Percentiles rank a stretch among this genome's conserved stretches.
Evolutionary conservation across 2,888 invertebrate genomes (phyloP).

Genomic region (Scelioninae gen. 1): DNA sequence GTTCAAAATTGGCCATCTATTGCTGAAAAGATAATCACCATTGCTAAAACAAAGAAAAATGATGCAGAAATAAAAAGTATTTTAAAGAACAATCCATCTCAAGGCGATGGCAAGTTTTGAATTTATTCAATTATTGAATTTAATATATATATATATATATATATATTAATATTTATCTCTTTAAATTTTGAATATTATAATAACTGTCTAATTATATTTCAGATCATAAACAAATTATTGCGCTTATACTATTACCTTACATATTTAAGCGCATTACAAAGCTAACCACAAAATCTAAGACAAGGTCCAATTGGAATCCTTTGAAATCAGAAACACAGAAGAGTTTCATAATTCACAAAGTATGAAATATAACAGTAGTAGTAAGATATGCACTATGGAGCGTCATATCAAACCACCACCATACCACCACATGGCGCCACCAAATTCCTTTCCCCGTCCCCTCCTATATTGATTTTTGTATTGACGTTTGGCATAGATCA

Average conservation of each 20-base stretch:
- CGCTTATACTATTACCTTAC: constrained; percentile 24
- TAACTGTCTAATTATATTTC: neutral
- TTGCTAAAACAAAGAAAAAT: constrained; percentile 10
- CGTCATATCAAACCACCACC: too few species aligned
- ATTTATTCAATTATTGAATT: neutral
- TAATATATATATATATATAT: too few species aligned
- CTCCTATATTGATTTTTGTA: too few species aligned
- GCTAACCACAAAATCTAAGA: constrained; percentile 3
- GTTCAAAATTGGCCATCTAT: constrained; percentile 10
- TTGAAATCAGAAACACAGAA: constrained; percentile 14
- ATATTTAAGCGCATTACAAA: constrained; percentile 34
- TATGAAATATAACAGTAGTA: neutral
- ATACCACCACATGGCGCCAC: too few species aligned
- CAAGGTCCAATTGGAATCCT: constrained; percentile 30
- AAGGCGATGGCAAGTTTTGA: constrained; percentile 6
- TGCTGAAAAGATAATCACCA: neutral
- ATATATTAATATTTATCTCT: too few species aligned
- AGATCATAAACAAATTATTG: constrained; percentile 31
- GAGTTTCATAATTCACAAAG: constrained; percentile 41
- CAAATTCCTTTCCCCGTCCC: too few species aligned
- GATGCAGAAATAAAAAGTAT: constrained; percentile 9
- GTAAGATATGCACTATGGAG: too few species aligned
- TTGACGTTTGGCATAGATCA: too few species aligned
- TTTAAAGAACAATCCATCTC: constrained; percentile 15
- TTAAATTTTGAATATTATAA: constrained; percentile 6